Percentiles rank a stretch among this genome's conserved stretches.
These are phyloP conservation scores for Silvanus unidentatus DNA, from an alignment of 2,888 invertebrate species.

Conservation along the genomic window DNA sequence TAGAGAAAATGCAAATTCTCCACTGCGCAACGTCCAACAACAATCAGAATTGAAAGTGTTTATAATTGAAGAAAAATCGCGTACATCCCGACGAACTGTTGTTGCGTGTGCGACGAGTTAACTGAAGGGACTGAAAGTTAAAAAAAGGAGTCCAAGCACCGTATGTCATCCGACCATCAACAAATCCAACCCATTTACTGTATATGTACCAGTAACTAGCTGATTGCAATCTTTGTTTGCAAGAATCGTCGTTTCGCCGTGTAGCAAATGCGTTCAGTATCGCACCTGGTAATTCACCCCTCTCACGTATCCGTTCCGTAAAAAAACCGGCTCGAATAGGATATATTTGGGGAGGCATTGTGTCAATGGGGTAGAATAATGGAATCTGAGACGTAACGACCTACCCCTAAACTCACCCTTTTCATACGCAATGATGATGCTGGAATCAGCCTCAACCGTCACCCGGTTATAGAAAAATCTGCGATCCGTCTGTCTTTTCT, in stretches of 20 bases:
- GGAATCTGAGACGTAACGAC: constrained; percentile 46
- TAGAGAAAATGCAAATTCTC: too few species aligned
- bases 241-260: constrained; percentile 34
- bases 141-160: background rate
- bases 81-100: too few species aligned
- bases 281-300: constrained; percentile 45
- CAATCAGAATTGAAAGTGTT: too few species aligned
- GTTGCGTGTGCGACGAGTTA: too few species aligned
- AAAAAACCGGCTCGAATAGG: constrained; percentile 45
- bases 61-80: too few species aligned
- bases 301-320: constrained; percentile 38
- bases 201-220: constrained; percentile 9
- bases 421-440: constrained; percentile 44
- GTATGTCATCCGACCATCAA: background rate
- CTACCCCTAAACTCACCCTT: constrained; percentile 45
- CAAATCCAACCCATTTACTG: constrained; percentile 5
- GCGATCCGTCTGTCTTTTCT: constrained; percentile 15
- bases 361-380: constrained; percentile 46
- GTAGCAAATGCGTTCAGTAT: constrained; percentile 39
- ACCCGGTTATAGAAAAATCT: constrained; percentile 15
- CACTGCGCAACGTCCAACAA: too few species aligned
- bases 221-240: constrained; percentile 46
- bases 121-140: too few species aligned
- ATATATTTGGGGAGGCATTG: constrained; percentile 42
- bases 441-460: constrained; percentile 36